phyloP scores from a whole-genome alignment of 1,140 invertebrate species.

The Anoplophora glabripennis region DNA sequence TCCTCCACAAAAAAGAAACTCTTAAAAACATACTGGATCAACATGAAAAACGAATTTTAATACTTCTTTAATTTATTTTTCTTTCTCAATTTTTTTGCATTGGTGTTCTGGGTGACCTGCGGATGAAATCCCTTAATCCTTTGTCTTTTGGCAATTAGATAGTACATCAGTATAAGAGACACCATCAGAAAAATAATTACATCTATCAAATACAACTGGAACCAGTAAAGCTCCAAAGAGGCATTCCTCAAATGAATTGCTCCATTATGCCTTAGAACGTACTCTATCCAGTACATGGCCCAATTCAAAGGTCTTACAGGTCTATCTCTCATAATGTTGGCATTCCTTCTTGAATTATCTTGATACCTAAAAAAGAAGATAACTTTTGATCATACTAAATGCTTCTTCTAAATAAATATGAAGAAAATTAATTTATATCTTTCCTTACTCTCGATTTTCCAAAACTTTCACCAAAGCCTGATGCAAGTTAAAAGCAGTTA shows the following conservation, averaged over 20 bases:
- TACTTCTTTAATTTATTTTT: too few species aligned
- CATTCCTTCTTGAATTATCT: slow-evolving; percentile 19
- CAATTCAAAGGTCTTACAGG: slow-evolving; percentile 28
- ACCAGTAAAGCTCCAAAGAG: slow-evolving; percentile 21
- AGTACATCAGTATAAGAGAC: too few species aligned
- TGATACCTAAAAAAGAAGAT: slow-evolving; percentile 52
- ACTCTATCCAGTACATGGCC: slow-evolving; percentile 44
- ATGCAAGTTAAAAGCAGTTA: slow-evolving; percentile 2
- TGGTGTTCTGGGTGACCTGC: too few species aligned
- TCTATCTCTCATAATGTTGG: slow-evolving; percentile 30
- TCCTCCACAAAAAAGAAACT: too few species aligned
- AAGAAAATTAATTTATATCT: slow-evolving; percentile 49
- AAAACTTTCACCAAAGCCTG: slow-evolving; percentile 14
- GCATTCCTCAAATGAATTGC: slow-evolving; percentile 44
- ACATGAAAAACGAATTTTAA: too few species aligned
- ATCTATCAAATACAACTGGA: slow-evolving; percentile 13
- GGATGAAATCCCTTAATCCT: too few species aligned
- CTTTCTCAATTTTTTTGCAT: too few species aligned
- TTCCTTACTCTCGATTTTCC: slow-evolving; percentile 13
- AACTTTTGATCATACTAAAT: not conserved
- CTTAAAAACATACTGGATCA: too few species aligned
- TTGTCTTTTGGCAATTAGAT: too few species aligned
- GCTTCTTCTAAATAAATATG: slow-evolving; percentile 55
- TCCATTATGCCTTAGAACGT: slow-evolving; percentile 32
- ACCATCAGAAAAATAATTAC: not conserved